phyloP scores from a whole-genome alignment of 2,888 invertebrate genomes.

The Andrena hattorfiana region DNA sequence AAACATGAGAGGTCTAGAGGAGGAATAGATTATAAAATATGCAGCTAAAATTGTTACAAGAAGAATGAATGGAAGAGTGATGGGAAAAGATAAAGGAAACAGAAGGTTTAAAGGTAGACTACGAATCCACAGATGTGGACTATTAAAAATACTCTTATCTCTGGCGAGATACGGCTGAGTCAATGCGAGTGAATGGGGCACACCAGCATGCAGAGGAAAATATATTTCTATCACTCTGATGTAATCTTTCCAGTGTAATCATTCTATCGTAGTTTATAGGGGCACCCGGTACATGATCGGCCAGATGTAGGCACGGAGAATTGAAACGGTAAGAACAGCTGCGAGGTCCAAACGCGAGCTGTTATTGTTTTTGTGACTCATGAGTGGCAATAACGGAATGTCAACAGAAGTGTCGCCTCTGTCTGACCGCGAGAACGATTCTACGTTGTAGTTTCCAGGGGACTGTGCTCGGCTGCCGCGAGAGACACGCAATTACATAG shows the following conservation, averaged over 20 bases:
- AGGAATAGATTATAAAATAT: too few species aligned
- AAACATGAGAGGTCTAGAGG: too few species aligned
- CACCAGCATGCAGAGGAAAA: background rate
- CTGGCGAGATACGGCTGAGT: too few species aligned
- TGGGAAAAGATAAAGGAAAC: too few species aligned
- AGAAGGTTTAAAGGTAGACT: too few species aligned
- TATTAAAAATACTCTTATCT: too few species aligned
- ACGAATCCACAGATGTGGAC: too few species aligned
- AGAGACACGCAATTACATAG: slow-evolving; percentile 8
- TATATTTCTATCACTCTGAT: background rate
- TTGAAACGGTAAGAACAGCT: slow-evolving; percentile 76
- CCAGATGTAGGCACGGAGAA: slow-evolving; percentile 68
- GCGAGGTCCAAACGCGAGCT: slow-evolving; percentile 72
- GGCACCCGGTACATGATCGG: slow-evolving; percentile 62
- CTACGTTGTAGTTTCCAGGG: slow-evolving; percentile 15
- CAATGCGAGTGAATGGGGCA: too few species aligned
- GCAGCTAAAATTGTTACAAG: too few species aligned
- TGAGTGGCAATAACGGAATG: slow-evolving; percentile 61
- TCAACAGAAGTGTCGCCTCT: slow-evolving; percentile 64
- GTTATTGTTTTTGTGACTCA: slow-evolving; percentile 81
- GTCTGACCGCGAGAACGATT: slow-evolving; percentile 31
- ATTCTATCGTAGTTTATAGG: background rate
- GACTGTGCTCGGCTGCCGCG: slow-evolving; percentile 15
- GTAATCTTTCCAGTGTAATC: too few species aligned
- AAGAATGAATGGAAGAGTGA: too few species aligned